phyloP scores from a whole-genome alignment of 1,140 invertebrate species.

The Drosophila obscura region DNA sequence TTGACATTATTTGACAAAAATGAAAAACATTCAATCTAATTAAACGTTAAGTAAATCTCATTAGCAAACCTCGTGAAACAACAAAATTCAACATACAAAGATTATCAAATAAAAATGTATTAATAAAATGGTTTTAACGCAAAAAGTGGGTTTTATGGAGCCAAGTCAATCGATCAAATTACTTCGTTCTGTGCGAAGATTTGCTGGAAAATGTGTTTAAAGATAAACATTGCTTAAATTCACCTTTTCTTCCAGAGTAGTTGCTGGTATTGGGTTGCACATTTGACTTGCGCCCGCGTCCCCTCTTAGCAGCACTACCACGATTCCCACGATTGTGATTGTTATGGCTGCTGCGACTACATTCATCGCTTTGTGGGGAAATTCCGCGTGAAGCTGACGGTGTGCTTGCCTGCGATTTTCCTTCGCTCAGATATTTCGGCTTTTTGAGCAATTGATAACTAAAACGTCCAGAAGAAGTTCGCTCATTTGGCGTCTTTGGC shows the following conservation, averaged over 20 bases:
- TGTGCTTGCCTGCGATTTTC: constrained; percentile 88
- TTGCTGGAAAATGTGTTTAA: too few species aligned
- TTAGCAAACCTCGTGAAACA: too few species aligned
- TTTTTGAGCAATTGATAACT: constrained; percentile 95
- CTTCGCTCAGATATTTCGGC: constrained; percentile 93
- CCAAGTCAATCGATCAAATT: too few species aligned
- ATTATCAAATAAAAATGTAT: too few species aligned
- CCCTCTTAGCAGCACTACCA: constrained; percentile 81
- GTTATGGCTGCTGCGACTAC: constrained; percentile 86
- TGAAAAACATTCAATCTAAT: too few species aligned
- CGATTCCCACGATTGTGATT: constrained; percentile 71
- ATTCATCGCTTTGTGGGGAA: constrained; percentile 89
- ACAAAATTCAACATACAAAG: too few species aligned
- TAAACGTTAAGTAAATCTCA: too few species aligned
- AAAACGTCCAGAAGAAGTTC: constrained; percentile 92
- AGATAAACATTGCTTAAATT: not conserved
- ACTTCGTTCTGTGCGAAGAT: too few species aligned
- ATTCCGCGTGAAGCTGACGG: constrained; percentile 89
- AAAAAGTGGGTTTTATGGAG: too few species aligned
- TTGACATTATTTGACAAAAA: too few species aligned
- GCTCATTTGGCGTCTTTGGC: constrained; percentile 93
- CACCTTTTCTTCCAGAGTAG: constrained; percentile 86
- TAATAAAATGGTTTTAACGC: too few species aligned
- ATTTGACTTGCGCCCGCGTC: constrained; percentile 85
- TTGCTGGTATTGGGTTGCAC: constrained; percentile 71